Evolutionary conservation across 30 jellyfish, hydroid and myxozoan genomes (phyloP), one percentile per base, ranked within the genome.

Genomic region (Chironex yamaguchii): DNA sequence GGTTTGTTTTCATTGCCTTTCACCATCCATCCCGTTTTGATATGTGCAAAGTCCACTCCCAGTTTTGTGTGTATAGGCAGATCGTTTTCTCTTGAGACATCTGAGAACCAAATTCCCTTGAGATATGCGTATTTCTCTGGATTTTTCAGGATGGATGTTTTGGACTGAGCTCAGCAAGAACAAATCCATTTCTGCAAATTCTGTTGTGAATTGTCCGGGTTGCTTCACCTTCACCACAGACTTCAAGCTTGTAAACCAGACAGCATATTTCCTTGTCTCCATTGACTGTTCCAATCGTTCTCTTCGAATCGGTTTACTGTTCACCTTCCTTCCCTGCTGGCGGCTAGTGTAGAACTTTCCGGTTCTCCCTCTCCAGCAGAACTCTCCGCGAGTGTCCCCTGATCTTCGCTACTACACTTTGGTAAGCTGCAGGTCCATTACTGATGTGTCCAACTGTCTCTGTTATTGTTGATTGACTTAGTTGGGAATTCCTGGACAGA

Each of bases 361-460:
- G 32, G 70, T 78, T 4, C 90, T n/a, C 90, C 29, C 90, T 34
- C 30, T 78, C 90, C 30, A 80, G 67, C 29, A 75, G 79, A 75
- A 75, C 53, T 49, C 88, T 49, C 49, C 84, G 49, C 2, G 1
- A 2, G 20, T 32, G 70, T 1, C 84, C 68, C 12, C 81, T 62
- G 32, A 48, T 52, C 12, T 13, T 48, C 29, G 70, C 88, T 3
- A 21, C 34, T 11, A 78, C 90, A 1, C 49, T 78, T 49, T 78
- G 67, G 62, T 78, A 78, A 22, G 90, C 83, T 3, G 36, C 90
- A 28, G 90, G 84, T 13, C 90, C 90, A 62, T 62, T 78, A 9
- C 42, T 30, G 28, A 78, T 62, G 82, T 78, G 90, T 32, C 63
- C 64, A 52, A 4, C 53, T 2, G 31, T 14, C 25, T 76, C 84